Conservation (phyloP, 2,797 vertebrate genomes). For the Lacerta agilis region DNA sequence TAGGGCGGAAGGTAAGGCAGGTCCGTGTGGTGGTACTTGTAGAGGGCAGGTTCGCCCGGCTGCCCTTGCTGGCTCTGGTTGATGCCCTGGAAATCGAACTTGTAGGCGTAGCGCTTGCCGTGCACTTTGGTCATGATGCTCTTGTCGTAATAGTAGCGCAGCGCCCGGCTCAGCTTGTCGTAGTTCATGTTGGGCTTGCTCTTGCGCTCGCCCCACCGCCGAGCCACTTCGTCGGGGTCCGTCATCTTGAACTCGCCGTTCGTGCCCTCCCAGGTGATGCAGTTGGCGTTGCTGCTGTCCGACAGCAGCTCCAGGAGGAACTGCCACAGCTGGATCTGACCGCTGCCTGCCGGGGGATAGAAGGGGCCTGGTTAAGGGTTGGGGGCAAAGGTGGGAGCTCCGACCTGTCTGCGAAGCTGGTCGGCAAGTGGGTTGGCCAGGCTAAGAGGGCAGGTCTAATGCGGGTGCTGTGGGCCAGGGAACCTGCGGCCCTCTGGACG, state of each 20-base stretch:
- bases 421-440: neutral
- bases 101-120: slow-evolving; percentile 89
- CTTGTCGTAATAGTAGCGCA: slow-evolving; percentile 90
- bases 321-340: slow-evolving; percentile 91
- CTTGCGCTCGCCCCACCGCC: slow-evolving; percentile 88
- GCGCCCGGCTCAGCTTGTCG: slow-evolving; percentile 82
- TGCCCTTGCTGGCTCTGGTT: slow-evolving; percentile 86
- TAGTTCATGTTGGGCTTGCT: slow-evolving; percentile 85
- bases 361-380: neutral
- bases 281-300: slow-evolving; percentile 80
- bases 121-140: slow-evolving; percentile 92
- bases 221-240: slow-evolving; percentile 87
- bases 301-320: slow-evolving; percentile 87
- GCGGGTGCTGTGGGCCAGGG: neutral
- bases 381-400: neutral
- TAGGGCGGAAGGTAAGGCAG: slow-evolving; percentile 79
- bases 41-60: slow-evolving; percentile 70
- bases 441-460: neutral
- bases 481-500: neutral
- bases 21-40: slow-evolving; percentile 81
- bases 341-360: slow-evolving; percentile 75
- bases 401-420: neutral
- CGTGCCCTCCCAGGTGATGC: slow-evolving; percentile 88
- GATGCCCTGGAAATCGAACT: slow-evolving; percentile 89
- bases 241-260: slow-evolving; percentile 90